A percentile compares a stretch with the other conserved stretches of the same genome.
These are phyloP conservation scores for Coelogynopora nodosa DNA, from an alignment of 2,888 invertebrate genomes.

Conservation along the genomic window DNA sequence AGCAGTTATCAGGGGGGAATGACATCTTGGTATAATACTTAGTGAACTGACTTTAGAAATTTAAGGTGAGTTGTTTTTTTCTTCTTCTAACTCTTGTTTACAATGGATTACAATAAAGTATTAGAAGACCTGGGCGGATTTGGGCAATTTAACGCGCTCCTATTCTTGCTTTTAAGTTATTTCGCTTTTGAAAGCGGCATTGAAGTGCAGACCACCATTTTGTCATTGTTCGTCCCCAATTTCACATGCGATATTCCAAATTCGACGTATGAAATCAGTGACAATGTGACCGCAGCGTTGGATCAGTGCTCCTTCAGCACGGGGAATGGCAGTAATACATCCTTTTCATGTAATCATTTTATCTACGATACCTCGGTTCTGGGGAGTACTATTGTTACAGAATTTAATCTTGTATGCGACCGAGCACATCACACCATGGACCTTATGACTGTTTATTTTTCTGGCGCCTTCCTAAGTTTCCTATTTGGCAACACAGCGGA, in stretches of 20 bases:
- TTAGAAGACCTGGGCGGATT: not conserved
- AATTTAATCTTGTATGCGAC: not conserved
- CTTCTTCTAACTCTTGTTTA: too few relatives aligned
- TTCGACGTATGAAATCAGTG: not conserved
- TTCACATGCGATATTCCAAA: not conserved
- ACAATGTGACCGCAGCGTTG: not conserved
- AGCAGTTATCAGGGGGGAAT: too few relatives aligned
- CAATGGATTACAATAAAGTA: not conserved
- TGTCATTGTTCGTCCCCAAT: not conserved
- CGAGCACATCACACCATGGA: not conserved
- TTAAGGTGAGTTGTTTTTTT: too few relatives aligned
- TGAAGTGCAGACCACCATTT: not conserved
- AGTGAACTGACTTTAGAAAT: too few relatives aligned
- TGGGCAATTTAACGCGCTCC: not conserved
- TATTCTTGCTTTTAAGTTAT: not conserved
- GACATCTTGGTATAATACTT: too few relatives aligned
- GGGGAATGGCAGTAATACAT: not conserved
- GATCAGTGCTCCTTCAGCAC: not conserved
- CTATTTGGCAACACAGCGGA: not conserved
- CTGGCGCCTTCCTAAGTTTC: not conserved
- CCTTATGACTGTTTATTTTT: not conserved
- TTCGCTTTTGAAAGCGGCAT: not conserved
- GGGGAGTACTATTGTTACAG: not conserved
- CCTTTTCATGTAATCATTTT: too few relatives aligned
- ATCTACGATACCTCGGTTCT: not conserved